phyloP scores from a whole-genome alignment of 2,888 invertebrate species.

The Drosophila neonasuta region DNA sequence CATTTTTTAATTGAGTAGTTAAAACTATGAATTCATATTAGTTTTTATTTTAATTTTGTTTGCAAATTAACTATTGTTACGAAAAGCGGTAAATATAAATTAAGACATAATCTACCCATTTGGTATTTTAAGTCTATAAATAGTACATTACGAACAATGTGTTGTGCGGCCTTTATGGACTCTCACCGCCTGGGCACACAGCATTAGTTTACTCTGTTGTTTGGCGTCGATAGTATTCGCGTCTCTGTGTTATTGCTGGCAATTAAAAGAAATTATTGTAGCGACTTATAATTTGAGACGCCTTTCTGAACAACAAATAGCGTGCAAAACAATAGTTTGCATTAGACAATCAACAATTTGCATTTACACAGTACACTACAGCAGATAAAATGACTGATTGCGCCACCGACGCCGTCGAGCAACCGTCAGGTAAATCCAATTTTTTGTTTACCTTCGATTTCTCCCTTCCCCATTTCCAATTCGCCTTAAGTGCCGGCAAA shows the following conservation, averaged over 20 bases:
- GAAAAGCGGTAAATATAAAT: too few relatives aligned
- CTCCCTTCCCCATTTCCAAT: slow-evolving; percentile 1
- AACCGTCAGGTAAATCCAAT: slow-evolving; percentile 39
- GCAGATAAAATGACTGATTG: slow-evolving; percentile 57
- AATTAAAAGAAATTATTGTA: slow-evolving; percentile 40
- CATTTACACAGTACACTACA: slow-evolving; percentile 38
- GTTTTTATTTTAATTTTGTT: too few relatives aligned
- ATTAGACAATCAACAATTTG: slow-evolving; percentile 41
- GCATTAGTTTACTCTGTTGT: slow-evolving; percentile 37
- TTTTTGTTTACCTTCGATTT: slow-evolving; percentile 40
- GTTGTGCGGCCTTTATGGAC: neutral
- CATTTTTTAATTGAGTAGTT: too few relatives aligned
- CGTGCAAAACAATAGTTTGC: slow-evolving; percentile 36
- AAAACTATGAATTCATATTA: too few relatives aligned
- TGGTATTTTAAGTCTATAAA: neutral
- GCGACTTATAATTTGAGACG: slow-evolving; percentile 8
- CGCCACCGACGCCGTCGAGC: slow-evolving; percentile 45
- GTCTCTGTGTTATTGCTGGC: slow-evolving; percentile 10
- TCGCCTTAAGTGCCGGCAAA: slow-evolving; percentile 30
- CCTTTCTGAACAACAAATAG: slow-evolving; percentile 18
- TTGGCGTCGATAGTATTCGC: slow-evolving; percentile 39
- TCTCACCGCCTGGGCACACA: slow-evolving; percentile 25
- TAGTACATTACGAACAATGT: neutral
- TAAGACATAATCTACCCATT: neutral
- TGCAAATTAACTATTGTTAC: too few relatives aligned